Base-by-base conservation (phyloP, 2,797 vertebrate genomes). In the Hirundo rustica region DNA sequence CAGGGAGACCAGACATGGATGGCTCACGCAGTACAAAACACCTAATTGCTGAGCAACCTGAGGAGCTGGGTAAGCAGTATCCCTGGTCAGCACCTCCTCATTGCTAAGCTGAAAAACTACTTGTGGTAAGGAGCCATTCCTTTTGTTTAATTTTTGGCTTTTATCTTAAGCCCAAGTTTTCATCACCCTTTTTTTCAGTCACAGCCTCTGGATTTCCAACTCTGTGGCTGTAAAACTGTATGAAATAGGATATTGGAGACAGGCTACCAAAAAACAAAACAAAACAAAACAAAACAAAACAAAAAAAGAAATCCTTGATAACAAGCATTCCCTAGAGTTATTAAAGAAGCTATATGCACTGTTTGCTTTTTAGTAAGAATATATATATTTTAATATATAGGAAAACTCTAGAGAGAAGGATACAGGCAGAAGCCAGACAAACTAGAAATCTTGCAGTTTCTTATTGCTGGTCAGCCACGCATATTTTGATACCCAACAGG, bases 131-230 rank as follows among this genome's bases (percentile, higher is more conserved):
- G n/a, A 74, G 26, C 5, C 57, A 61, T 93, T 88, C 26, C 14
- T 91, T 83, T 93, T 89, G 72, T 91, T 93, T 91, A 83, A 71
- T 65, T 94, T 91, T 92, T 88, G 78, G 64, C 55, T 91, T 95
- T 94, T 87, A 38, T 92, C 92, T 94, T 92, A 79, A 87, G 45
- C 21, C 57, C 30, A 89, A 91, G 15, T 9, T 89, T 94, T 95
- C 82, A 83, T 50, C 75, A 40, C 50, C 36, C 21, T 47, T 80
- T 81, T 93, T 93, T 79, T 60, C 42, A 74, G 45, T 38, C 32
- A 74, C 32, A 74, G 36, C 5, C n/a, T 67, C 55, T 93, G 67
- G 36, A 76, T 89, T 95, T 86, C 62, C 42, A 90, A 7, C 14
- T 75, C 40, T 38, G 51, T 42, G 60, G 55, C 55, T 89, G 30